These are phyloP conservation scores for Leptinotarsa texana DNA, from an alignment of 1,140 invertebrate species.

Conservation along the genomic window DNA sequence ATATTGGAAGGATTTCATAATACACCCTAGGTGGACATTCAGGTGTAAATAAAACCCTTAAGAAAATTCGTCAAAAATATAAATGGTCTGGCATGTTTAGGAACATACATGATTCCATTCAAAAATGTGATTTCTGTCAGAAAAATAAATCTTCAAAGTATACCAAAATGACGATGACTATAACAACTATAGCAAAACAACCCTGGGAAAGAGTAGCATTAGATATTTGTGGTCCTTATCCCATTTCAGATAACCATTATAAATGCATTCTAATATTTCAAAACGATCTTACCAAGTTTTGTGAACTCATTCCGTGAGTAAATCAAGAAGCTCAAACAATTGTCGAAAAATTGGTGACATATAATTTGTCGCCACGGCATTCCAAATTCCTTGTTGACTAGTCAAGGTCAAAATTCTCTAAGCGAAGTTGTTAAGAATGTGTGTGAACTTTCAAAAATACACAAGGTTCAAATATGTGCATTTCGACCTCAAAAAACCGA, in stretches of 20 bases:
- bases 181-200: not conserved
- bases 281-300: not conserved
- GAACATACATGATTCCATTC: too few species aligned
- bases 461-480: not conserved
- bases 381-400: too few species aligned
- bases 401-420: too few species aligned
- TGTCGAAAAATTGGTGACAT: too few species aligned
- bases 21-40: too few species aligned
- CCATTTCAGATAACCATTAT: not conserved
- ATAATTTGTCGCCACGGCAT: too few species aligned
- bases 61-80: too few species aligned
- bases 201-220: not conserved
- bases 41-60: too few species aligned
- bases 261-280: not conserved
- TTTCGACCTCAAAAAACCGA: not conserved
- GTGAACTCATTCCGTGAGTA: not conserved
- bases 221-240: not conserved
- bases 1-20: too few species aligned
- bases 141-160: not conserved
- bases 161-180: not conserved
- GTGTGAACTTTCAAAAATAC: not conserved
- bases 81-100: too few species aligned
- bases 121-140: too few species aligned
- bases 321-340: too few species aligned
- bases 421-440: not conserved